These are phyloP conservation scores for Craniophora ligustri DNA, from an alignment of 2,888 invertebrate species.

Conservation along the genomic window DNA sequence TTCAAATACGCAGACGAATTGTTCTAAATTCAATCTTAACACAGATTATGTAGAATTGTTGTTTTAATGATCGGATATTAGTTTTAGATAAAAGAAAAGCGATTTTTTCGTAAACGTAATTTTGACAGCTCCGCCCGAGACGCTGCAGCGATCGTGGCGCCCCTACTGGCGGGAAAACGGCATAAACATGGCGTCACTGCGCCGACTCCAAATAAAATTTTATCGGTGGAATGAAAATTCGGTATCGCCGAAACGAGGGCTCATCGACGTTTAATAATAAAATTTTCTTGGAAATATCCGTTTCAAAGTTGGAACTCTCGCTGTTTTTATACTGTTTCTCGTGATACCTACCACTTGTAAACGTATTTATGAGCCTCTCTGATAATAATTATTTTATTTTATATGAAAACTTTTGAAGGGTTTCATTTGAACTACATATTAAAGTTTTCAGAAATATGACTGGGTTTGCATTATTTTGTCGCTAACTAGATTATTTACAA, in stretches of 20 bases:
- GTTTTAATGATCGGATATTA: slow-evolving; percentile 20
- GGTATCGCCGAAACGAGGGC: slow-evolving; percentile 45
- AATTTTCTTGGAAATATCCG: slow-evolving; percentile 32
- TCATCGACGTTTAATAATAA: slow-evolving; percentile 48
- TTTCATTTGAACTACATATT: slow-evolving; percentile 26
- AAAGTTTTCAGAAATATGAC: slow-evolving; percentile 54
- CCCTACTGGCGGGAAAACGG: slow-evolving; percentile 75
- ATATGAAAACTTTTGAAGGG: slow-evolving; percentile 19
- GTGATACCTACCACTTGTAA: slow-evolving; percentile 9
- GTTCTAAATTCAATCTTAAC: slow-evolving; percentile 23
- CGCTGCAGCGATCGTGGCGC: slow-evolving; percentile 79
- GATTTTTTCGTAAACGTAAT: slow-evolving; percentile 61
- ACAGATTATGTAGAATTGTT: slow-evolving; percentile 2
- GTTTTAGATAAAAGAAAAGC: slow-evolving; percentile 42
- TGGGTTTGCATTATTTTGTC: slow-evolving; percentile 63
- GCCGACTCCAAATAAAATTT: slow-evolving; percentile 75
- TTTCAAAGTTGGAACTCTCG: slow-evolving; percentile 35
- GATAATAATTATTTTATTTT: slow-evolving; percentile 14
- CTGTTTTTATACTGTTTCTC: slow-evolving; percentile 17
- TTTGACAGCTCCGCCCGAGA: slow-evolving; percentile 86
- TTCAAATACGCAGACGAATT: slow-evolving; percentile 8
- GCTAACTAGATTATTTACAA: slow-evolving; percentile 80
- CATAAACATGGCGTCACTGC: slow-evolving; percentile 65
- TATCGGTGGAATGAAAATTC: slow-evolving; percentile 61
- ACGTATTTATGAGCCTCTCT: slow-evolving; percentile 13